phyloP scores from a whole-genome alignment of 2,888 invertebrate species.

The Philaethria dido region DNA sequence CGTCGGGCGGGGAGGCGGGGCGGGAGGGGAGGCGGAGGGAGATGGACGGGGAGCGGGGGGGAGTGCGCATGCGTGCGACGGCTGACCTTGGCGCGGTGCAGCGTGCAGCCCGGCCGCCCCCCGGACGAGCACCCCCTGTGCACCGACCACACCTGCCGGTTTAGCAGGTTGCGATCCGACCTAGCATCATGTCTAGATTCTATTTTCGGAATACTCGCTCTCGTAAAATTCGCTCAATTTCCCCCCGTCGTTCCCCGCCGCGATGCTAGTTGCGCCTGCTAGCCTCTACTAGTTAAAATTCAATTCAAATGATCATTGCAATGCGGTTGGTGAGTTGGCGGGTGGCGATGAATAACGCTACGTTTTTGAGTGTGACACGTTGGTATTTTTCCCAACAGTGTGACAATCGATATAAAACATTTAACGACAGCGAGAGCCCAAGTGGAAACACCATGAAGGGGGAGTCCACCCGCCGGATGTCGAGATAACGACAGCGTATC shows the following conservation, averaged over 20 bases:
- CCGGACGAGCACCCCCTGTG: slow-evolving; percentile 57
- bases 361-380: not conserved
- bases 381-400: not conserved
- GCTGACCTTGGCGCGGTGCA: slow-evolving; percentile 81
- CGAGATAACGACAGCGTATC: slow-evolving; percentile 60
- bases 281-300: slow-evolving; percentile 2
- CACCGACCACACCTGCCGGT: slow-evolving; percentile 75
- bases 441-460: slow-evolving; percentile 57
- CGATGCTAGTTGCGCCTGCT: not conserved
- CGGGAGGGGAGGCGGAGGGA: slow-evolving; percentile 51
- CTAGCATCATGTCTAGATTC: slow-evolving; percentile 71
- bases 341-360: not conserved
- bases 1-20: slow-evolving; percentile 46
- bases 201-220: slow-evolving; percentile 65
- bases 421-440: slow-evolving; percentile 53
- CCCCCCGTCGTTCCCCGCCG: not conserved
- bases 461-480: slow-evolving; percentile 66
- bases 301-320: not conserved
- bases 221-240: slow-evolving; percentile 51
- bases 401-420: slow-evolving; percentile 58
- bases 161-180: slow-evolving; percentile 75
- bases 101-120: slow-evolving; percentile 68
- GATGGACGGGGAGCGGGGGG: slow-evolving; percentile 42
- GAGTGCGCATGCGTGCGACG: slow-evolving; percentile 76
- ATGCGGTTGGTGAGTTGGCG: not conserved